A percentile compares a stretch with the other conserved stretches of the same genome.
These are phyloP conservation scores for Phortica variegata DNA, from an alignment of 1,140 invertebrate genomes.

Conservation along the genomic window DNA sequence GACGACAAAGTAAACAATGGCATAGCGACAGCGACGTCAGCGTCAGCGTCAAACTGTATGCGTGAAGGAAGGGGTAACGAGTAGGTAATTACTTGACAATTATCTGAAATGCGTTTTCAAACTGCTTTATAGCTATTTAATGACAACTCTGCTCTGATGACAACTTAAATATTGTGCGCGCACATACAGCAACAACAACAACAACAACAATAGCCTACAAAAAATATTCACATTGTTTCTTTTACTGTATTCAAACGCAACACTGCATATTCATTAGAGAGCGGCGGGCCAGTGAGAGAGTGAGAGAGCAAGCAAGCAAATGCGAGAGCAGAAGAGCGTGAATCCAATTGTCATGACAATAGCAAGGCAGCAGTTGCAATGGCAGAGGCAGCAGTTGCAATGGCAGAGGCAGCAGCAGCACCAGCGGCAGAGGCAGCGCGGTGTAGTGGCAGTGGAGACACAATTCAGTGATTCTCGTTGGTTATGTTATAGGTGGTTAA, in stretches of 20 bases:
- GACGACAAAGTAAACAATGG: constrained; percentile 7
- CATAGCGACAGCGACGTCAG: no score
- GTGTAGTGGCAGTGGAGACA: no score
- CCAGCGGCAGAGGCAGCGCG: no score
- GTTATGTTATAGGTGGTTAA: constrained; percentile 14
- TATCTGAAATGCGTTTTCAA: constrained; percentile 42
- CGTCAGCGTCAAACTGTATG: no score
- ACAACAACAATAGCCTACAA: neutral
- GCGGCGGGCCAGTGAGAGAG: no score
- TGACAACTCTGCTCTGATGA: constrained; percentile 40
- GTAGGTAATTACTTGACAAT: constrained; percentile 40
- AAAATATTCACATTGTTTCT: constrained; percentile 8
- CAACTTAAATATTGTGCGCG: constrained; percentile 38
- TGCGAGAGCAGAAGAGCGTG: no score
- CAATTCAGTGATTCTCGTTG: constrained; percentile 3
- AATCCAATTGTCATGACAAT: no score
- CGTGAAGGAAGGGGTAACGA: neutral
- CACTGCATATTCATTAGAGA: no score
- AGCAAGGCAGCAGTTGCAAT: no score
- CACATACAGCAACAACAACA: neutral
- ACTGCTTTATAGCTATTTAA: constrained; percentile 37
- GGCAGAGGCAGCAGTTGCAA: no score
- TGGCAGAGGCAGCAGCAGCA: no score
- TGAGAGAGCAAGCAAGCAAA: no score
- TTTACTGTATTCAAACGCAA: constrained; percentile 5